Evolutionary conservation across 2,797 vertebrate genomes (phyloP).

Genomic region (Lithobates pipiens): DNA sequence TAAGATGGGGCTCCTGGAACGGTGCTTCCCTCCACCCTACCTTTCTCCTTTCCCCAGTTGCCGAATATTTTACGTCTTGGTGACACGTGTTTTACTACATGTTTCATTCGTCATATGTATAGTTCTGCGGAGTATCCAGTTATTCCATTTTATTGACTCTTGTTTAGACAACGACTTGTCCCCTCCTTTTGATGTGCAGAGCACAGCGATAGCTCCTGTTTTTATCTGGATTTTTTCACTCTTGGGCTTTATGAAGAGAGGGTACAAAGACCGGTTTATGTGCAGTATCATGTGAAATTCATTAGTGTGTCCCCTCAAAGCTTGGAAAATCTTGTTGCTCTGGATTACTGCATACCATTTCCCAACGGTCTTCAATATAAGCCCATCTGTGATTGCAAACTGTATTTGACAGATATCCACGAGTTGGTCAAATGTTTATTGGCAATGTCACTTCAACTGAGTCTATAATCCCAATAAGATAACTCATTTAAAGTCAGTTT

Average conservation of each 20-base stretch:
- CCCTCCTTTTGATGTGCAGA: conserved; percentile 1
- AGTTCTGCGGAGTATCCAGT: conserved; percentile 12
- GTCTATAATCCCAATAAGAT: background rate
- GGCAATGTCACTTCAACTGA: background rate
- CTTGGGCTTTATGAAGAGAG: background rate
- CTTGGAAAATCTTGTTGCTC: background rate
- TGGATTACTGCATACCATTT: background rate
- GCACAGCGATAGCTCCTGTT: background rate
- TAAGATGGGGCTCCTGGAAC: conserved; percentile 6
- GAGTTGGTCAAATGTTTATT: background rate
- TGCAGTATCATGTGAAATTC: background rate
- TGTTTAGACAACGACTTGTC: background rate
- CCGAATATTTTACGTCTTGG: conserved; percentile 1
- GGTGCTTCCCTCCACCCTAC: conserved; percentile 7
- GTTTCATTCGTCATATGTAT: conserved; percentile 19
- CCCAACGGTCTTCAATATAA: background rate
- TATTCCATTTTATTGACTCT: background rate
- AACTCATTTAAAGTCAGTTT: background rate
- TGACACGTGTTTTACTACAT: conserved; percentile 21
- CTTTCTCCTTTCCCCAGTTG: background rate
- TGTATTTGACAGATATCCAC: conserved; percentile 2
- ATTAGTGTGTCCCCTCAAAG: background rate
- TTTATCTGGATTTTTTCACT: background rate
- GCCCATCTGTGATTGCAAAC: background rate
- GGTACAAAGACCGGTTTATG: background rate